A percentile compares a stretch with the other conserved stretches of the same genome.
Evolutionary conservation across 2,113 vertebrate species (phyloP).

Genomic region (Columbina picui): DNA sequence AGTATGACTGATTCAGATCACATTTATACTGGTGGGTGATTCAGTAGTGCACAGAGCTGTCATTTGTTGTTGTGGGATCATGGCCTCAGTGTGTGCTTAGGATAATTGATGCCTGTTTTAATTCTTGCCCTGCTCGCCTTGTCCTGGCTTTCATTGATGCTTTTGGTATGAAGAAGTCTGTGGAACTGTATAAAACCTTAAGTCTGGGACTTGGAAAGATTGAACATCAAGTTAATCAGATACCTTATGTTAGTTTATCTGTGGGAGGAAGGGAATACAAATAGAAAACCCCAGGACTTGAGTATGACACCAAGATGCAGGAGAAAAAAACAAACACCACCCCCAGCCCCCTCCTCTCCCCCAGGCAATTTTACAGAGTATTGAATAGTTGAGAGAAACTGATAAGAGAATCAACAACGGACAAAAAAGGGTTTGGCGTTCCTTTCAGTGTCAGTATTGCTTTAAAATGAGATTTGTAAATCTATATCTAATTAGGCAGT

Average conservation of each 20-base stretch:
- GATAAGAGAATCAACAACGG: background rate
- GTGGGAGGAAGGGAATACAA: background rate
- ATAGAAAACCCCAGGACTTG: background rate
- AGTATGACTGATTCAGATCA: background rate
- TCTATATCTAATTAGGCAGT: conserved; percentile 14
- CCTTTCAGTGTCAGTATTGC: background rate
- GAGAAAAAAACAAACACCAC: background rate
- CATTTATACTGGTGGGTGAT: background rate
- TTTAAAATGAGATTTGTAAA: conserved; percentile 49
- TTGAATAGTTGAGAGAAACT: background rate
- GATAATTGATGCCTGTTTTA: background rate
- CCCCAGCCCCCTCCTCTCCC: too few species aligned
- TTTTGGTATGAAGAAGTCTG: background rate
- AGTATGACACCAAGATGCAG: background rate
- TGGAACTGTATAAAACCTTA: background rate
- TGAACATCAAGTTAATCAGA: background rate
- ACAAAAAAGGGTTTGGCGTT: background rate
- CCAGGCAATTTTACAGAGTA: background rate
- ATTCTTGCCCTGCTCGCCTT: background rate
- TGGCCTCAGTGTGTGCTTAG: background rate
- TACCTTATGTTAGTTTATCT: background rate
- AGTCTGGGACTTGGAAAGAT: background rate
- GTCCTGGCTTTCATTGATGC: background rate
- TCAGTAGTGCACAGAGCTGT: background rate
- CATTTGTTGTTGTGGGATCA: background rate